phyloP scores from a whole-genome alignment of 2,888 invertebrate species.

The Sarcophaga caerulescens region DNA sequence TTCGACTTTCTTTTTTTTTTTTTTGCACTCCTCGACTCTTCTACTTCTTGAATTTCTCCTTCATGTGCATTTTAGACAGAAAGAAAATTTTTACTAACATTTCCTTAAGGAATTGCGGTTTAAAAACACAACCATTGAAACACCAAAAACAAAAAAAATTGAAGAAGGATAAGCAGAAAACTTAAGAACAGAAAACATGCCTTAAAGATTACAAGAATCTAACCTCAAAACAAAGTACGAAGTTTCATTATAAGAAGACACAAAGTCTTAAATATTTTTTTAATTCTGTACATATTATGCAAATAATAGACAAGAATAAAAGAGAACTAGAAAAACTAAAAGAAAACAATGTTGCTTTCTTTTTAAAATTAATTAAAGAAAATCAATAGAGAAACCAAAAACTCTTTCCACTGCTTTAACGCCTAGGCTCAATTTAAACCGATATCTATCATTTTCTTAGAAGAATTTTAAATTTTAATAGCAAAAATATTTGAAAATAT shows the following conservation, averaged over 20 bases:
- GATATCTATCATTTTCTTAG: background rate
- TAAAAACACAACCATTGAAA: conserved; percentile 21
- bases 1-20: conserved; percentile 32
- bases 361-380: conserved; percentile 64
- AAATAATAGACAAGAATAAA: conserved; percentile 14
- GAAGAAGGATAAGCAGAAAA: background rate
- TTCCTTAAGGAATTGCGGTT: conserved; percentile 69
- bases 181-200: conserved; percentile 54
- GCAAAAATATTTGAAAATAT: conserved; percentile 36
- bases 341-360: conserved; percentile 42
- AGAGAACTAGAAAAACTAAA: background rate
- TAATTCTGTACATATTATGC: conserved; percentile 18
- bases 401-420: conserved; percentile 10
- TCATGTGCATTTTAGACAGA: conserved; percentile 60
- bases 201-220: conserved; percentile 65
- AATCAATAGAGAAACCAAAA: conserved; percentile 42
- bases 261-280: conserved; percentile 43
- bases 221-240: conserved; percentile 62
- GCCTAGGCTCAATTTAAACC: background rate
- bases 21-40: background rate
- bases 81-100: conserved; percentile 62
- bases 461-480: conserved; percentile 45
- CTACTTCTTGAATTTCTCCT: conserved; percentile 45
- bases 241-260: conserved; percentile 9
- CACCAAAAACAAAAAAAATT: conserved; percentile 22